These are phyloP conservation scores for Pheosia gnoma DNA, from an alignment of 2,888 invertebrate species.

Conservation along the genomic window DNA sequence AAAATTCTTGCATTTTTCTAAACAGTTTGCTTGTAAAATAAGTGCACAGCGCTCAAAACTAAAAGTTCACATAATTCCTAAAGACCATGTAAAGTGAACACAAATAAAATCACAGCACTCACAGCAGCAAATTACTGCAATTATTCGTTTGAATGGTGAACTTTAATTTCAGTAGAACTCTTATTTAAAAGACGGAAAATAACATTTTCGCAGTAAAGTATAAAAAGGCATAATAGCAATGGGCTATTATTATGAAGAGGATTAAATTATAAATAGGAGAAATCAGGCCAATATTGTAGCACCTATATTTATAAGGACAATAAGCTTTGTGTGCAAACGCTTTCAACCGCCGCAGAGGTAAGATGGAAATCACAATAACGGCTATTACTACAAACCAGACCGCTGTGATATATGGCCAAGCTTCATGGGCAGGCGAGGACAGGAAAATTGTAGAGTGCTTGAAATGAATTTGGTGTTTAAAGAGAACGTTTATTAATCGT, in stretches of 20 bases:
- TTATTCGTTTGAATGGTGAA: no score
- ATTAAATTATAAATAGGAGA: no score
- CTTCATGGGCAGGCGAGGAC: slow-evolving; percentile 5
- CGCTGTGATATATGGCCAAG: slow-evolving; percentile 34
- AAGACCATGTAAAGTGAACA: no score
- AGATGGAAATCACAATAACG: slow-evolving; percentile 43
- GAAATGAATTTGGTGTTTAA: not conserved
- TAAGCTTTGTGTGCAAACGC: slow-evolving; percentile 2
- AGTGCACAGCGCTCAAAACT: not conserved
- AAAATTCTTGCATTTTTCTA: slow-evolving; percentile 68
- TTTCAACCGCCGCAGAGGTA: slow-evolving; percentile 34
- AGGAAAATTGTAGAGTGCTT: not conserved
- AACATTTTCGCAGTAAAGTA: no score
- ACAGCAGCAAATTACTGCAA: no score
- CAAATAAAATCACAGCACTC: no score
- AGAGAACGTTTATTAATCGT: not conserved
- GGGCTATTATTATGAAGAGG: no score
- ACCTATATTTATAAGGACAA: not conserved
- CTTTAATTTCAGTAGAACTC: no score
- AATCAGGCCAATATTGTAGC: no score
- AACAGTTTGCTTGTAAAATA: slow-evolving; percentile 39
- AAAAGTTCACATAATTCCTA: no score
- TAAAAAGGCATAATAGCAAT: no score
- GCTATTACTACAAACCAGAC: slow-evolving; percentile 31
- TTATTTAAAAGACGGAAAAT: no score